Evolutionary conservation across 1,140 invertebrate species (phyloP).

Genomic region (Nasonia giraulti): DNA sequence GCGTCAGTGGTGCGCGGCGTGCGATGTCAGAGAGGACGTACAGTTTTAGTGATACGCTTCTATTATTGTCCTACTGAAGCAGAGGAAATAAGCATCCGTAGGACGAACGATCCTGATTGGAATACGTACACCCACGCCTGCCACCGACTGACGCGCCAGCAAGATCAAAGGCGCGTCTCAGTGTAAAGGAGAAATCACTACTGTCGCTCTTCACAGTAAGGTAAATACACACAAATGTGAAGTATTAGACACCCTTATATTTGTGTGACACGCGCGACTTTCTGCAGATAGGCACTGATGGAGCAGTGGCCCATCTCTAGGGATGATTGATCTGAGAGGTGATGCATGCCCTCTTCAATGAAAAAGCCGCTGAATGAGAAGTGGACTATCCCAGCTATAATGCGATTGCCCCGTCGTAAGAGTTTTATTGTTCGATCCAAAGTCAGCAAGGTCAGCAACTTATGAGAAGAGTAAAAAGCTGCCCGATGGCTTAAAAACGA

Average conservation of each 20-base stretch:
- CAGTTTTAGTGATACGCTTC: neutral
- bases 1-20: slow-evolving; percentile 2
- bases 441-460: neutral
- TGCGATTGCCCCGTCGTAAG: neutral
- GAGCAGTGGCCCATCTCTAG: neutral
- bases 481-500: neutral
- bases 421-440: neutral
- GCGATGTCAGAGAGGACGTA: neutral
- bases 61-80: neutral
- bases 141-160: neutral
- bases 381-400: neutral
- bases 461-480: neutral
- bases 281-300: neutral
- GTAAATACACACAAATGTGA: neutral
- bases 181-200: neutral
- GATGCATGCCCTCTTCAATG: neutral
- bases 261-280: neutral
- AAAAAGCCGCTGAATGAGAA: neutral
- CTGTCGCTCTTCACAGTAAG: neutral
- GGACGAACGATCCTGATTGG: neutral
- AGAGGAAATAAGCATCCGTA: neutral
- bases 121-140: neutral
- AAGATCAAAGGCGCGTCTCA: neutral
- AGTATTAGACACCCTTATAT: neutral
- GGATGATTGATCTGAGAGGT: neutral